Conservation (phyloP, 2,888 invertebrate genomes). For the Balanococcus diminutus region DNA sequence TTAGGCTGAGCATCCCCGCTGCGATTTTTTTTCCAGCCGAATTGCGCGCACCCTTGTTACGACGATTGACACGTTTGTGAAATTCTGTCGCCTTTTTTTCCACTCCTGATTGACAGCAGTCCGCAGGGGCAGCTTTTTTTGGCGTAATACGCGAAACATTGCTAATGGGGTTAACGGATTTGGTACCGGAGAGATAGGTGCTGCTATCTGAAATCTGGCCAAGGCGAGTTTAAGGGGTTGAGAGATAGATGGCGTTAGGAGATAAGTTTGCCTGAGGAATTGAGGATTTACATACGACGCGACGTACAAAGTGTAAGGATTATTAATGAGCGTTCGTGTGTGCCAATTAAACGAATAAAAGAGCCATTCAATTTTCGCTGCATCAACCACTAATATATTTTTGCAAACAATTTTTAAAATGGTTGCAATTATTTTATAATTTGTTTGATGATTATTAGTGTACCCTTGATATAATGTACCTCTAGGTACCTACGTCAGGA, state of each 20-base stretch:
- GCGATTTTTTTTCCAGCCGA: neutral
- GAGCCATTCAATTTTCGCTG: neutral
- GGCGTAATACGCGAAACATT: neutral
- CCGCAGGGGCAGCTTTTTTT: neutral
- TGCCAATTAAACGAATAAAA: neutral
- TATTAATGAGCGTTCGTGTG: neutral
- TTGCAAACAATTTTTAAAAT: no score
- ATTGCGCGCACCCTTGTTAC: slow-evolving; percentile 35
- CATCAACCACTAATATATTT: neutral
- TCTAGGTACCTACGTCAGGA: neutral
- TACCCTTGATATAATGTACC: neutral
- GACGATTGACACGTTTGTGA: slow-evolving; percentile 22
- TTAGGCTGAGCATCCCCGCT: slow-evolving; percentile 30
- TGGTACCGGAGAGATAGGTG: neutral
- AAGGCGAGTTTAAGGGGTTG: neutral
- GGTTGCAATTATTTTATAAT: neutral
- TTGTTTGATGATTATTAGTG: neutral
- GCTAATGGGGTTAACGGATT: neutral
- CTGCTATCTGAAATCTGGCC: neutral
- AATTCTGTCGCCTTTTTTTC: neutral
- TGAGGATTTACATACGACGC: neutral
- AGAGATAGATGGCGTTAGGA: neutral
- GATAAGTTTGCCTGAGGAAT: neutral
- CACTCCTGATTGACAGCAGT: neutral
- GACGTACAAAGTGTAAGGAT: neutral